A percentile compares a stretch with the other conserved stretches of the same genome.
These are phyloP conservation scores for Nowickia ferox DNA, from an alignment of 2,888 invertebrate species.

Conservation along the genomic window DNA sequence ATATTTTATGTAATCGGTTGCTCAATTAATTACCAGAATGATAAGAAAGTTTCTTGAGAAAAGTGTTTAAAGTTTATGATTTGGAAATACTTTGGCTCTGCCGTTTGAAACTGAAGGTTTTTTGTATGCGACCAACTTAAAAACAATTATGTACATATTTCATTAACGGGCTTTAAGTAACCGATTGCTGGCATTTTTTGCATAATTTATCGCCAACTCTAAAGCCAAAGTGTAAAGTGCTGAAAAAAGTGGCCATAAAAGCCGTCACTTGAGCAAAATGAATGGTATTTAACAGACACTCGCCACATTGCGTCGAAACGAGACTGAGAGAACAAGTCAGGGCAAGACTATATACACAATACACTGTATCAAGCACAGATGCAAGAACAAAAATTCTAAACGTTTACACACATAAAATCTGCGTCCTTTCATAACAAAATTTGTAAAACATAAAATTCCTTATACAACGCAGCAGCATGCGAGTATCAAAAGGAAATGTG, in stretches of 20 bases:
- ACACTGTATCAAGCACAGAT: conserved; percentile 35
- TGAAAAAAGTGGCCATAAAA: conserved; percentile 50
- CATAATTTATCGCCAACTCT: neutral
- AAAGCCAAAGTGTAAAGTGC: conserved; percentile 32
- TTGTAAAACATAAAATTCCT: conserved; percentile 47
- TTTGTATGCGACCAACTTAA: too few relatives aligned
- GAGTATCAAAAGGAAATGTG: conserved; percentile 18
- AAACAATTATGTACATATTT: neutral
- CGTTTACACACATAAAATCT: conserved; percentile 46
- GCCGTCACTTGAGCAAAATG: conserved; percentile 63
- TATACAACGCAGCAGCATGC: conserved; percentile 13
- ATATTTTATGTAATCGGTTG: conserved; percentile 22
- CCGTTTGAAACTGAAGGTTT: neutral
- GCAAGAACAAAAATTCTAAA: conserved; percentile 9
- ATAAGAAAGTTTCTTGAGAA: neutral
- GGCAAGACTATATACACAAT: conserved; percentile 7
- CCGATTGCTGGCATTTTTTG: neutral
- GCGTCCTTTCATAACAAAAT: conserved; percentile 59
- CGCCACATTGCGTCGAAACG: neutral
- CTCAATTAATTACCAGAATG: neutral
- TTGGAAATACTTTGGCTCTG: neutral
- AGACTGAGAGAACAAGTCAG: conserved; percentile 12
- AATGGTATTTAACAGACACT: conserved; percentile 60
- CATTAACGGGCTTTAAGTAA: neutral
- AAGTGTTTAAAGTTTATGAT: neutral